Evolutionary conservation across 2,113 vertebrate species (phyloP), one percentile per base, ranked within the genome.

Genomic region (Acanthochromis polyacanthus): DNA sequence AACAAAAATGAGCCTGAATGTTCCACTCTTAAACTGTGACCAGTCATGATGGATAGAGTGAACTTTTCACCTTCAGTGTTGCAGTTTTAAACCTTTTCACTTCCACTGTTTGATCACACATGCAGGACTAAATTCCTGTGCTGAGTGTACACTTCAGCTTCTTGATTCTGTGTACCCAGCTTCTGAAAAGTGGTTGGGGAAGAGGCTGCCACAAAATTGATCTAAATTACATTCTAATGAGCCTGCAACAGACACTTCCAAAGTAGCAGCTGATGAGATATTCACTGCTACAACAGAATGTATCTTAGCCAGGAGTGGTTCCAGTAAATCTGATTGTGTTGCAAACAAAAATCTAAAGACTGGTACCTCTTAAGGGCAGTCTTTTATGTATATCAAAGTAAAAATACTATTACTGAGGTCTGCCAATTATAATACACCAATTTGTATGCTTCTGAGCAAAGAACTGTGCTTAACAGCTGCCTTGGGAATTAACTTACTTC

Each of bases 251-350:
- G 19, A 75, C 19, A 52, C 59, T 59, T 66, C 16, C 50, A 85
- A 58, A 73, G 70, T 28, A 81, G 78, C 75, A 69, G 75, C 45
- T 87, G 86, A 91, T 80, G 75, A 81, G 72, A 74, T 56, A 69
- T 72, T 85, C 78, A 80, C 60, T 5, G n/a, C 36, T 28, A 1
- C 17, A 23, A 19, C 36, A 58, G 19, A 72, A 46, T n/a, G 56
- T 10, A 15, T 52, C 64, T 58, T 19, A 12, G 71, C 55, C 32
- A 22, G 36, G 72, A 72, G 75, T 20, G 25, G 51, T 65, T 79
- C 70, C 53, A 28, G 28, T 19, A 50, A 51, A 56, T 81, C 43
- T 52, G 56, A 75, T 78, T 70, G 69, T 73, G 57, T 25, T 28
- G 28, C 74, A 79, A 87, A 83, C 84, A 83, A 57, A 52, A 77